phyloP scores from a whole-genome alignment of 2,113 vertebrate species.

The Laterallus jamaicensis region DNA sequence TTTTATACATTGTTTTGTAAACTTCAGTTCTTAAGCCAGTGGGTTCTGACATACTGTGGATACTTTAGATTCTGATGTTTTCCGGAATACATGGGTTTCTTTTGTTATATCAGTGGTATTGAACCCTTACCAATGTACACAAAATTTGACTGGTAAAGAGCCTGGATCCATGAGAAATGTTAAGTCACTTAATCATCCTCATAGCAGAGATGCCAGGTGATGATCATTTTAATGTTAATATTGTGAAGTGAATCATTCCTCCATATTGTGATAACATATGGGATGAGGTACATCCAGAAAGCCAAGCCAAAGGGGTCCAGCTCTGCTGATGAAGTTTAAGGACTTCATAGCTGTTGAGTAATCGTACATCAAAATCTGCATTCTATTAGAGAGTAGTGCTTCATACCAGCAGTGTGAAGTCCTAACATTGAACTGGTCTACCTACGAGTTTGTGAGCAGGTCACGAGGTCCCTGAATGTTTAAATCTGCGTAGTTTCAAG shows the following conservation, averaged over 20 bases:
- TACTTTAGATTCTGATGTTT: background rate
- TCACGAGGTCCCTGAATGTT: background rate
- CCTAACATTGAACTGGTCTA: background rate
- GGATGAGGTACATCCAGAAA: background rate
- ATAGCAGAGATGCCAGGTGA: background rate
- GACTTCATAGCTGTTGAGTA: background rate
- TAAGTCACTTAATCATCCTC: background rate
- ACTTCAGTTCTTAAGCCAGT: background rate
- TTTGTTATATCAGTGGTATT: accelerated
- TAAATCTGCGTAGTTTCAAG: background rate
- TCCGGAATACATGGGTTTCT: background rate
- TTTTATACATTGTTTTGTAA: background rate
- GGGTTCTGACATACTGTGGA: background rate
- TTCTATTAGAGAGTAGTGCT: background rate
- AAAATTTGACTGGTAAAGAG: background rate
- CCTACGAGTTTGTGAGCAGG: background rate
- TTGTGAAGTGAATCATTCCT: background rate
- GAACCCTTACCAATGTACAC: background rate
- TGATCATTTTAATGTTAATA: background rate
- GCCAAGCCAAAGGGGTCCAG: background rate
- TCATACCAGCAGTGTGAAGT: background rate
- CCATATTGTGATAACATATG: background rate
- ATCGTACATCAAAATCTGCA: background rate
- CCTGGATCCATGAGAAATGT: background rate
- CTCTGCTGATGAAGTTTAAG: background rate